A percentile compares a stretch with the other conserved stretches of the same genome.
Conservation (phyloP, 2,797 vertebrate species). For the Xenentodon cancila region DNA sequence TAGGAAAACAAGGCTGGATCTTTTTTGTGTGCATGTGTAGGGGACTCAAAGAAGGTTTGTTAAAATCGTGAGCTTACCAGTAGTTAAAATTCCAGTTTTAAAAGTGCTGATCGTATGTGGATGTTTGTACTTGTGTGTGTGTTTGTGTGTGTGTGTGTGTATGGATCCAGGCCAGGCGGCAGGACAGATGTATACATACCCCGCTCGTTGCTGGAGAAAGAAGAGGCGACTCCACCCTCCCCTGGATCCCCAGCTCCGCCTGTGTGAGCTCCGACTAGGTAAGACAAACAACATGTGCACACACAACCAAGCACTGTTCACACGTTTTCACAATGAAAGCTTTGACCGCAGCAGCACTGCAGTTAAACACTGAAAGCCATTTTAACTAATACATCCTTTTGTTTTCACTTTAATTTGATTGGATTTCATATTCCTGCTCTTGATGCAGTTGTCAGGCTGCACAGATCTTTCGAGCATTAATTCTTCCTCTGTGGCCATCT, state of each 20-base stretch:
- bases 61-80: conserved; percentile 38
- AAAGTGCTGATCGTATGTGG: neutral
- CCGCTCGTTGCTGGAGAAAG: conserved; percentile 97
- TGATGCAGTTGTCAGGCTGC: conserved; percentile 2
- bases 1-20: conserved; percentile 28
- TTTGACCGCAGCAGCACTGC: neutral
- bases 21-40: neutral
- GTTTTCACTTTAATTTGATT: neutral
- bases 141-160: conserved; percentile 41
- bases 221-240: conserved; percentile 94
- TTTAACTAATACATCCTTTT: conserved; percentile 7
- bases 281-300: conserved; percentile 42
- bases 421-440: too few relatives aligned
- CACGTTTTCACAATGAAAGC: conserved; percentile 11
- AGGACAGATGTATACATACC: conserved; percentile 97
- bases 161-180: conserved; percentile 86
- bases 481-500: conserved; percentile 72
- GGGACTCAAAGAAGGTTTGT: conserved; percentile 50
- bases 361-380: neutral
- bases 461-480: conserved; percentile 42
- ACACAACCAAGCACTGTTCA: neutral
- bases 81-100: conserved; percentile 47
- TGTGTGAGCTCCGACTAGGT: conserved; percentile 96
- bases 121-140: conserved; percentile 18
- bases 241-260: conserved; percentile 93